Conservation (phyloP, 2,113 vertebrate species). For the Rynchops niger region DNA sequence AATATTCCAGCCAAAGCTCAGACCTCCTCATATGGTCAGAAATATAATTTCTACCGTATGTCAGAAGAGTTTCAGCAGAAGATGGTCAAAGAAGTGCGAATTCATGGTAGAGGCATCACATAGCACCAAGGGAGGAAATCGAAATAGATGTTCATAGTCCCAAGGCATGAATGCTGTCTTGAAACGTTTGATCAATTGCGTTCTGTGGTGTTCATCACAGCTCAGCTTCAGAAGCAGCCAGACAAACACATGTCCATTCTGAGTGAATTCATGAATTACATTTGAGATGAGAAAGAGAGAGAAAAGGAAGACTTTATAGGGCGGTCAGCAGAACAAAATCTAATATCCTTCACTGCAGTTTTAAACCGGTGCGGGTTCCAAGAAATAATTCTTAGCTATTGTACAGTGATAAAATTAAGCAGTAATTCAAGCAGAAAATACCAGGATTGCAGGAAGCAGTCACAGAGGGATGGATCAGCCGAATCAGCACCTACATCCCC, state of each 20-base stretch:
- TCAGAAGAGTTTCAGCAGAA: neutral
- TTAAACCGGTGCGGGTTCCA: neutral
- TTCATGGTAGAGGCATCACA: neutral
- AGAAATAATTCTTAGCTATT: conserved; percentile 12
- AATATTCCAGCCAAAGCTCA: neutral
- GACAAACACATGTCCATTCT: neutral
- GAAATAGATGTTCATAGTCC: neutral
- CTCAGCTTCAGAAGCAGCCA: neutral
- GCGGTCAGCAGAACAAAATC: neutral
- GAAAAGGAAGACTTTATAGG: neutral
- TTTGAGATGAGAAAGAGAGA: neutral
- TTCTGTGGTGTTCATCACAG: neutral
- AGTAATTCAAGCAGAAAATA: conserved; percentile 27
- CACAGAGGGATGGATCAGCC: neutral
- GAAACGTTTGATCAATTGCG: neutral
- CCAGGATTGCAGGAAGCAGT: neutral
- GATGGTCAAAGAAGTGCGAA: neutral
- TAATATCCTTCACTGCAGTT: neutral
- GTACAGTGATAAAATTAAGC: conserved; percentile 32
- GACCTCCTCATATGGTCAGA: neutral
- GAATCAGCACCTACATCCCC: neutral
- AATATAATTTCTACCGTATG: neutral
- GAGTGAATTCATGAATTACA: neutral
- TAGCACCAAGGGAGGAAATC: neutral
- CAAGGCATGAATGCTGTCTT: neutral